Conservation (phyloP, 1,140 invertebrate genomes). For the Neuroterus valhalla region DNA sequence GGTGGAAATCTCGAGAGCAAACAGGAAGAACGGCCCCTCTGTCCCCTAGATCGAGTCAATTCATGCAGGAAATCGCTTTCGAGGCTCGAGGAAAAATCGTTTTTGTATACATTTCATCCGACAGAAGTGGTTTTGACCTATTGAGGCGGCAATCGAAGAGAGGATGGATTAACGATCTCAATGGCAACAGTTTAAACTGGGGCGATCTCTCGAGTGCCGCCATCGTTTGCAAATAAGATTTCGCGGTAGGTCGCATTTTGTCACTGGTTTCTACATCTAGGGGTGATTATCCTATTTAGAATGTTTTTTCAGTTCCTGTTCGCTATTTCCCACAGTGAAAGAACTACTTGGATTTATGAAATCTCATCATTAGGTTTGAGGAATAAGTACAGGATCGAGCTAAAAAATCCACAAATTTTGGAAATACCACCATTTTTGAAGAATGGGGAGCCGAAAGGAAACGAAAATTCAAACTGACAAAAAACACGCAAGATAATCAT, state of each 20-base stretch:
- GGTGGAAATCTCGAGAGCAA: conserved; percentile 63
- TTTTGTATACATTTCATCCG: conserved; percentile 54
- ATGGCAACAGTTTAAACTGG: conserved; percentile 52
- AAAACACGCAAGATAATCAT: too few species aligned
- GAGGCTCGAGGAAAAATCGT: conserved; percentile 45
- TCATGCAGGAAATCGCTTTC: conserved; percentile 64
- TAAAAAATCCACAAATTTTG: too few species aligned
- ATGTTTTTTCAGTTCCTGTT: background rate
- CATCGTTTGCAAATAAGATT: conserved; percentile 65
- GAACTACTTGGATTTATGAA: too few species aligned
- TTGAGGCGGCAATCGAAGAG: conserved; percentile 46
- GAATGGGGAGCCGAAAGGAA: too few species aligned
- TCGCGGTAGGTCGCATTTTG: conserved; percentile 41
- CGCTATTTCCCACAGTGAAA: too few species aligned
- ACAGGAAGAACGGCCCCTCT: conserved; percentile 56
- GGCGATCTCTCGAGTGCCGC: conserved; percentile 32
- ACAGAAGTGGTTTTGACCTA: conserved; percentile 61
- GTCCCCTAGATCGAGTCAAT: conserved; percentile 49
- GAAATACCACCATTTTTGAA: too few species aligned
- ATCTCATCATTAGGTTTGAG: too few species aligned
- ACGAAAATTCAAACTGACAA: too few species aligned
- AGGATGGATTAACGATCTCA: conserved; percentile 50
- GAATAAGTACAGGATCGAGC: too few species aligned
- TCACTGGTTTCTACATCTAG: background rate
- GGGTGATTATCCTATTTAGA: background rate